These are phyloP conservation scores for Merodon equestris DNA, from an alignment of 2,888 invertebrate genomes.

Conservation along the genomic window DNA sequence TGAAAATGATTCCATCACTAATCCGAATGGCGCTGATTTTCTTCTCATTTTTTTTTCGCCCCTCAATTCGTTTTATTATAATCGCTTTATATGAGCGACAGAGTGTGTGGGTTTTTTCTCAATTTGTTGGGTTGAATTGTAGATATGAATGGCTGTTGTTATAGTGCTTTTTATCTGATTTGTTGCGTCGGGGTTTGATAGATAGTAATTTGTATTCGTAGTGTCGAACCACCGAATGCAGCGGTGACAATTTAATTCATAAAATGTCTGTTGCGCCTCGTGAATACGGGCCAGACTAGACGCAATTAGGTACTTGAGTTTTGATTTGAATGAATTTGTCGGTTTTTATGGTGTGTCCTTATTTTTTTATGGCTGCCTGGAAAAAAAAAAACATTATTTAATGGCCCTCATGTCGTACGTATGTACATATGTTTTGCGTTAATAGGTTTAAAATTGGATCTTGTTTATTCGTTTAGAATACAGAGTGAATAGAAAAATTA, in stretches of 20 bases:
- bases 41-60: too few relatives aligned
- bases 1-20: constrained; percentile 65
- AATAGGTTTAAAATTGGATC: too few relatives aligned
- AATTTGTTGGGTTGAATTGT: background rate
- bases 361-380: background rate
- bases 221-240: constrained; percentile 43
- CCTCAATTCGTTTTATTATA: constrained; percentile 41
- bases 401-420: too few relatives aligned
- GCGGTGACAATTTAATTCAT: constrained; percentile 33
- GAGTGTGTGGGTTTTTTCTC: constrained; percentile 24
- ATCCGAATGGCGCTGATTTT: constrained; percentile 64
- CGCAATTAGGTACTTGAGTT: background rate
- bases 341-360: background rate
- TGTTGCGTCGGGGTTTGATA: constrained; percentile 8
- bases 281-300: constrained; percentile 23
- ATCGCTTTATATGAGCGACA: constrained; percentile 33
- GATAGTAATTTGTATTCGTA: constrained; percentile 46
- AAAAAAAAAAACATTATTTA: too few relatives aligned
- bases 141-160: constrained; percentile 27
- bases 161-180: constrained; percentile 14
- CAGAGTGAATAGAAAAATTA: too few relatives aligned
- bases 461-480: too few relatives aligned
- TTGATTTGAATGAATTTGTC: background rate
- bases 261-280: constrained; percentile 23
- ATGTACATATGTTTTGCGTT: too few relatives aligned